Percentiles rank a stretch among this genome's conserved stretches.
These are phyloP conservation scores for Melolontha melolontha DNA, from an alignment of 2,888 invertebrate genomes.

Conservation along the genomic window DNA sequence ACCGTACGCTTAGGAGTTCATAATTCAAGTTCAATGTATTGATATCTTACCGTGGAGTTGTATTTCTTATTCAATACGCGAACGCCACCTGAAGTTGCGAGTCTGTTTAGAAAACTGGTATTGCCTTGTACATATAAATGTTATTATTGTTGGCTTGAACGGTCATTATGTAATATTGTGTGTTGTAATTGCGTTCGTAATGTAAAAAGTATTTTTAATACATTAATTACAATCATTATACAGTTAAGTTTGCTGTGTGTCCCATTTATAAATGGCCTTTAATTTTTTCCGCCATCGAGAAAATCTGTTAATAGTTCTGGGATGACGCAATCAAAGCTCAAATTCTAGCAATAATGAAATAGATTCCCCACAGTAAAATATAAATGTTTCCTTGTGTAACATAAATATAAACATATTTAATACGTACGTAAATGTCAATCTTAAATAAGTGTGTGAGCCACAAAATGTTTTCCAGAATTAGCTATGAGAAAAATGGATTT, in stretches of 20 bases:
- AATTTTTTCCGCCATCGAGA: slow-evolving; percentile 20
- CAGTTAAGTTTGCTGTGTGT: slow-evolving; percentile 11
- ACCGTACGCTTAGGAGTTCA: neutral
- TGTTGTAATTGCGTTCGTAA: slow-evolving; percentile 30
- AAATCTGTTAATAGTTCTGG: slow-evolving; percentile 7
- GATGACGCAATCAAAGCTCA: slow-evolving; percentile 2
- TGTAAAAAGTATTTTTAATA: slow-evolving; percentile 27
- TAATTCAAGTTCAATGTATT: slow-evolving; percentile 25
- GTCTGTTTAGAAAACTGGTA: slow-evolving; percentile 32
- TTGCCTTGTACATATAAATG: slow-evolving; percentile 26
- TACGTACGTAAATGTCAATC: no score
- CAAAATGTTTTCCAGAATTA: no score
- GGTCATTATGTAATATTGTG: slow-evolving; percentile 19
- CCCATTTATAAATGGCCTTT: slow-evolving; percentile 18
- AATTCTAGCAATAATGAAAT: no score
- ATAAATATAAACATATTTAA: no score
- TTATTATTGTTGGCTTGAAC: slow-evolving; percentile 25
- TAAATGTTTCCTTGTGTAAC: no score
- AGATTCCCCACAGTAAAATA: no score
- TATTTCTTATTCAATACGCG: slow-evolving; percentile 11
- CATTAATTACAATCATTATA: slow-evolving; percentile 31
- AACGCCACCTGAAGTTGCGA: slow-evolving; percentile 23
- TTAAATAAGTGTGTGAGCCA: no score
- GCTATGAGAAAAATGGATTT: no score
- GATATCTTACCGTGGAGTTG: neutral